These are phyloP conservation scores for Geococcyx californianus DNA, from an alignment of 2,113 vertebrate genomes.

Conservation along the genomic window DNA sequence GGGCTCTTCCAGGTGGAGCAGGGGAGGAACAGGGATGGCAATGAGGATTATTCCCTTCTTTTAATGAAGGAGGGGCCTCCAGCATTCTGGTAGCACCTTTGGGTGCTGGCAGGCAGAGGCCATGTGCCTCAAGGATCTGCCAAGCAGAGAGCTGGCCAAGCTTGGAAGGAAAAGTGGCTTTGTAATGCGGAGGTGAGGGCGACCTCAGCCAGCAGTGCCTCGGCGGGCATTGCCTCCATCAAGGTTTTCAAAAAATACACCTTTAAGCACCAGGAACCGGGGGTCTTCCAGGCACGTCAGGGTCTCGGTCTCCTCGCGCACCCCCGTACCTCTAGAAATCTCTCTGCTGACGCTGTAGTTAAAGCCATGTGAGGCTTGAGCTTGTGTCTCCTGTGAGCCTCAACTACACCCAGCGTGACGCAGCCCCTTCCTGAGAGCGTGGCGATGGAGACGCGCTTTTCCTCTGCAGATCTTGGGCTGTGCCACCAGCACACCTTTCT, in stretches of 20 bases:
- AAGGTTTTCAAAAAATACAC: not conserved
- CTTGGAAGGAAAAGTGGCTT: not conserved
- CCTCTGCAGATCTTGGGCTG: not conserved
- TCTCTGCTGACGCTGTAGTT: not conserved
- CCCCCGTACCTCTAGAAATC: not conserved
- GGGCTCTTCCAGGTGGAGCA: not conserved
- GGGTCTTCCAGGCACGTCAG: not conserved
- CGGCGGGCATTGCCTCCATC: not conserved
- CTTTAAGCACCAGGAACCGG: not conserved
- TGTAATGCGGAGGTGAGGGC: not conserved
- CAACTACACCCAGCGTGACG: not conserved
- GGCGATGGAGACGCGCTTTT: too few relatives aligned
- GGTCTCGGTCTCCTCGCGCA: not conserved
- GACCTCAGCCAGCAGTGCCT: not conserved
- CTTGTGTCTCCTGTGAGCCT: not conserved
- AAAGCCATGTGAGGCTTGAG: not conserved
- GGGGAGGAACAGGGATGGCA: not conserved
- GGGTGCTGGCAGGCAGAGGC: not conserved
- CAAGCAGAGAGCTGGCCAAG: not conserved
- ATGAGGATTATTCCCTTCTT: not conserved
- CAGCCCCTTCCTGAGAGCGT: not conserved
- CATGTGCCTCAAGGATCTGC: not conserved
- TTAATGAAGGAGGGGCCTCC: not conserved
- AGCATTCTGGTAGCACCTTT: not conserved
- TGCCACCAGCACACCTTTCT: not conserved